A percentile compares a stretch with the other conserved stretches of the same genome.
Evolutionary conservation across 2,888 invertebrate species (phyloP).

Genomic region (Carpatolechia fugitivella): DNA sequence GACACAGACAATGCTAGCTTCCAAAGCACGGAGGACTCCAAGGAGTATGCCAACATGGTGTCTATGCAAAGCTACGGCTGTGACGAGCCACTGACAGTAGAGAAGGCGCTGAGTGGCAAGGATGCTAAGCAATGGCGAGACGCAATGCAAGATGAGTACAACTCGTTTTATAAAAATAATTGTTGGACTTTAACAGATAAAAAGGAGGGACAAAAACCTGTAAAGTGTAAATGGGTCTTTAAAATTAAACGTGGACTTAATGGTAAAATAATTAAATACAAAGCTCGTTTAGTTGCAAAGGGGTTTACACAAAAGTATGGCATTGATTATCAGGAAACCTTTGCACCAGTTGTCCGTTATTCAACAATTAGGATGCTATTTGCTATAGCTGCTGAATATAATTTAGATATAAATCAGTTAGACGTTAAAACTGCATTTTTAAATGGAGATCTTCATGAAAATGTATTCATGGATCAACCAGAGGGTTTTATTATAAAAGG

Average conservation of each 20-base stretch:
- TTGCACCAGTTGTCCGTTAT: slow-evolving; percentile 22
- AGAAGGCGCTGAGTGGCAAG: slow-evolving; percentile 12
- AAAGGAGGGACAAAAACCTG: slow-evolving; percentile 12
- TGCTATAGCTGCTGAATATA: slow-evolving; percentile 14
- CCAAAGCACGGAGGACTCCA: not conserved
- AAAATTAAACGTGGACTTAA: slow-evolving; percentile 15
- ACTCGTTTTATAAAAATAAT: slow-evolving; percentile 18
- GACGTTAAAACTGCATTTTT: slow-evolving; percentile 28
- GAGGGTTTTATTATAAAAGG: slow-evolving; percentile 18
- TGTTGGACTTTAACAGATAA: slow-evolving; percentile 17
- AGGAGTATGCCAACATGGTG: not conserved
- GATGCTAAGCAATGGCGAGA: slow-evolving; percentile 15
- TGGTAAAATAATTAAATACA: slow-evolving; percentile 15
- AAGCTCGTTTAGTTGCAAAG: slow-evolving; percentile 21
- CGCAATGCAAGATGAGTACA: slow-evolving; percentile 22
- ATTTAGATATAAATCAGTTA: slow-evolving; percentile 21
- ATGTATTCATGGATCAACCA: slow-evolving; percentile 23
- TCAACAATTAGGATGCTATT: slow-evolving; percentile 17
- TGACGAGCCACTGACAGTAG: slow-evolving; percentile 10
- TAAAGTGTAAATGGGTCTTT: slow-evolving; percentile 18
- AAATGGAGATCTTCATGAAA: slow-evolving; percentile 22
- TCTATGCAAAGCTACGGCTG: not conserved
- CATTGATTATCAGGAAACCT: slow-evolving; percentile 21
- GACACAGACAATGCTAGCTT: not conserved
- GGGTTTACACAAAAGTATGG: slow-evolving; percentile 19